Conservation (phyloP, 1,140 invertebrate species). For the Thalassaphorura encarpata region DNA sequence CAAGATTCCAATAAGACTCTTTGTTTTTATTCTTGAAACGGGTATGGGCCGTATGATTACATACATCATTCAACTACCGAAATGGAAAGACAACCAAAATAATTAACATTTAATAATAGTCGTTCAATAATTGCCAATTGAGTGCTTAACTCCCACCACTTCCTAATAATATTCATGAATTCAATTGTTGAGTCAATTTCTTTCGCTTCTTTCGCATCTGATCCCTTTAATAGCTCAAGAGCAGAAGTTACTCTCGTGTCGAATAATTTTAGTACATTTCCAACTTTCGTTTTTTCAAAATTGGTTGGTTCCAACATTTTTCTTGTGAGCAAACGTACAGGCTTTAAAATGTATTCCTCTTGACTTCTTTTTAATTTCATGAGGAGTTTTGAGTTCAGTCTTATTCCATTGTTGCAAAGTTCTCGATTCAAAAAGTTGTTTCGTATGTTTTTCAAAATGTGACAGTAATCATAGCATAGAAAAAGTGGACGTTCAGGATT, state of each 20-base stretch:
- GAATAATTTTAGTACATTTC: conserved; percentile 5
- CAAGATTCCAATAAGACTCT: not conserved
- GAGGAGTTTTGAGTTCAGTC: not conserved
- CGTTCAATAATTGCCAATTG: not conserved
- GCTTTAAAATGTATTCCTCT: not conserved
- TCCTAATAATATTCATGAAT: conserved; percentile 2
- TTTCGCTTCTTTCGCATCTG: not conserved
- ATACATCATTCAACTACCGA: not conserved
- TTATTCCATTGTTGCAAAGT: not conserved
- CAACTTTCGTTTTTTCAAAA: conserved; percentile 14
- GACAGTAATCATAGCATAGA: conserved; percentile 20
- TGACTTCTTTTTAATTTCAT: not conserved
- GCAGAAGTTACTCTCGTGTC: not conserved
- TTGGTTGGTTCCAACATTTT: not conserved
- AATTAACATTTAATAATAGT: too few species aligned
- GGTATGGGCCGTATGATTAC: not conserved
- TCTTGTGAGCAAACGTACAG: not conserved
- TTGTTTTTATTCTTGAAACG: not conserved
- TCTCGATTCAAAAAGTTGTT: conserved; percentile 18
- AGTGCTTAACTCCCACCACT: conserved; percentile 4
- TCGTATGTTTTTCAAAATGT: conserved; percentile 24
- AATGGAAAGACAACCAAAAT: not conserved
- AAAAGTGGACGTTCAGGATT: too few species aligned
- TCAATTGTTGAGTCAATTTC: not conserved
- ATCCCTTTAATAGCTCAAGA: not conserved